Evolutionary conservation across 2,888 invertebrate species (phyloP).

Genomic region (Allacma fusca): DNA sequence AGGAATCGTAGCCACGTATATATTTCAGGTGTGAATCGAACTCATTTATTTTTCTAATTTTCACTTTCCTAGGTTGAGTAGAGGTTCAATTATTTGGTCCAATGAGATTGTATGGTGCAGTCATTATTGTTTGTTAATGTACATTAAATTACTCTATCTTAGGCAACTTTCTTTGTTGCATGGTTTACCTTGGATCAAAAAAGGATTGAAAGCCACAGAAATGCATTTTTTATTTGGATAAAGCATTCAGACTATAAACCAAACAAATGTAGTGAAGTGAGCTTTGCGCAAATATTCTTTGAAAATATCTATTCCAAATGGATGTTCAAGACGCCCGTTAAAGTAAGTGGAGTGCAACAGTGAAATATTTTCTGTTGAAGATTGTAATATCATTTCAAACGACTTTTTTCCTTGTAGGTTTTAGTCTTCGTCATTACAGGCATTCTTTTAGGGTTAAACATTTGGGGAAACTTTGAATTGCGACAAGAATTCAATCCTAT

Average conservation of each 20-base stretch:
- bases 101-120: no score
- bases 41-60: no score
- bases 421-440: slow-evolving; percentile 62
- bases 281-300: slow-evolving; percentile 63
- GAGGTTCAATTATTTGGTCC: no score
- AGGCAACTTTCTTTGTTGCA: slow-evolving; percentile 81
- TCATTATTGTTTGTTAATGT: no score
- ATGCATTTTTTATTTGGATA: slow-evolving; percentile 75
- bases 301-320: slow-evolving; percentile 63
- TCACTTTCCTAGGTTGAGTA: no score
- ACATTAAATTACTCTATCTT: no score
- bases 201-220: slow-evolving; percentile 72
- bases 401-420: no score
- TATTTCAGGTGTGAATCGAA: slow-evolving; percentile 71
- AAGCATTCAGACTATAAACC: slow-evolving; percentile 66
- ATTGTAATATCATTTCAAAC: no score
- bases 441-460: slow-evolving; percentile 62
- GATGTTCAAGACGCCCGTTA: slow-evolving; percentile 63
- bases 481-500: slow-evolving; percentile 65
- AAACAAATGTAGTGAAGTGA: slow-evolving; percentile 63
- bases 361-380: no score
- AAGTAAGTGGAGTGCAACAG: no score
- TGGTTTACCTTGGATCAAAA: slow-evolving; percentile 77
- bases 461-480: slow-evolving; percentile 63
- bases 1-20: slow-evolving; percentile 78